phyloP scores from a whole-genome alignment of 2,113 vertebrate species.

The Scomber colias region DNA sequence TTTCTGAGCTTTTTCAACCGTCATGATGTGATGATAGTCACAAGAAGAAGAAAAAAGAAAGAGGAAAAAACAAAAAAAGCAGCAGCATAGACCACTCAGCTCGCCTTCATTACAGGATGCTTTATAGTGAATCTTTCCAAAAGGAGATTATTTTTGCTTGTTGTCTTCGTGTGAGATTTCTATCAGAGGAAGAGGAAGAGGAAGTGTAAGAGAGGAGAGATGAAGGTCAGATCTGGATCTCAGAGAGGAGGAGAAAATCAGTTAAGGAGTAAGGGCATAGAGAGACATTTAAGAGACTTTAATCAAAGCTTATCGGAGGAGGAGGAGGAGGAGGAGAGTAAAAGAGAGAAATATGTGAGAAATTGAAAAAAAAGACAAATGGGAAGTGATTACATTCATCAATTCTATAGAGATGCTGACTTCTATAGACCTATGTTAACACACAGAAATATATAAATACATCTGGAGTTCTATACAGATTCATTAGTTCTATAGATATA shows the following conservation, averaged over 20 bases:
- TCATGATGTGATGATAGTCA: slow-evolving; percentile 40
- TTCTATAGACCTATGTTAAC: not conserved
- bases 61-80: not conserved
- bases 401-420: not conserved
- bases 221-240: not conserved
- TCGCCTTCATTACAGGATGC: not conserved
- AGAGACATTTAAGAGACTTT: slow-evolving; percentile 4
- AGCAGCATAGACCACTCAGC: slow-evolving; percentile 2
- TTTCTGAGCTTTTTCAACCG: slow-evolving; percentile 33
- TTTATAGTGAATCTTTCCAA: not conserved
- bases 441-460: not conserved
- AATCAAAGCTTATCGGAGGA: slow-evolving; percentile 1
- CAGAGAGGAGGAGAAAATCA: not conserved
- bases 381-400: too few species aligned
- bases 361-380: not conserved
- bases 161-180: slow-evolving; percentile 11
- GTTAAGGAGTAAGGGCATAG: not conserved
- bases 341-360: not conserved
- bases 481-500: too few species aligned
- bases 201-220: not conserved
- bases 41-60: not conserved
- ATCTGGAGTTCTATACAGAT: not conserved
- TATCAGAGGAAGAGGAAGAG: not conserved
- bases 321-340: not conserved
- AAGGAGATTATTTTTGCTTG: not conserved